Evolutionary conservation across 2,797 vertebrate species (phyloP), one percentile per base, ranked within the genome.

Genomic region (Triplophysa bombifrons): DNA sequence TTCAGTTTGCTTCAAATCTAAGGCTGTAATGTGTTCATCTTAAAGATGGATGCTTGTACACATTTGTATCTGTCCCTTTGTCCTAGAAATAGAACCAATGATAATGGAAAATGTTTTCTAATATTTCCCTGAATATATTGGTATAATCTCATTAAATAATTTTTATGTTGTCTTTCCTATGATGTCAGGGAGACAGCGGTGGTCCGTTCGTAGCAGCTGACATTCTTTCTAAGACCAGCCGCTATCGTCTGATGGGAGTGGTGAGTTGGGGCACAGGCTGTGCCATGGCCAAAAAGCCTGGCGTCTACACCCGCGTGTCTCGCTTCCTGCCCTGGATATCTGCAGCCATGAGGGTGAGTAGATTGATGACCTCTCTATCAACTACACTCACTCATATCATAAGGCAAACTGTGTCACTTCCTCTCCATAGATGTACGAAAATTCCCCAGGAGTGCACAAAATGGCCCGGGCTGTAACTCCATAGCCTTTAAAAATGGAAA

Each of bases 181-280:
- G 70, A 19, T 38, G 63, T 71, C 84, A 98, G 96, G 96, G 96
- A 1, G 96, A 98, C 92, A 98, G 96, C 0, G 96, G 96, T 0
- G 96, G 96, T 3, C 96, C 96, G 8, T 96, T 96, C 11, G 95
- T 97, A 75, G 95, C 94, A 14, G 92, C 94, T 13, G 95, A 96
- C 83, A 90, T 90, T 64, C 87, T 96, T 56, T 96, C 96, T 0
- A 95, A 94, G 87, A 89, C 90, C 3, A 91, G 87, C 16, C 92
- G 96, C 0, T 96, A 96, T 92, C 94, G 96, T 44, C 88, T 97
- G 34, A 90, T 95, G 3, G 96, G 96, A 1, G 94, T 98, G 1
- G 96, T 98, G 83, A 98, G 96, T 86, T 98, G 96, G 96, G 96
- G 96, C 46, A 96, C 95, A 0, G 96, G 96, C 69, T 98, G 96